Conservation (phyloP, 2,113 vertebrate genomes). For the Gymnarchus niloticus region DNA sequence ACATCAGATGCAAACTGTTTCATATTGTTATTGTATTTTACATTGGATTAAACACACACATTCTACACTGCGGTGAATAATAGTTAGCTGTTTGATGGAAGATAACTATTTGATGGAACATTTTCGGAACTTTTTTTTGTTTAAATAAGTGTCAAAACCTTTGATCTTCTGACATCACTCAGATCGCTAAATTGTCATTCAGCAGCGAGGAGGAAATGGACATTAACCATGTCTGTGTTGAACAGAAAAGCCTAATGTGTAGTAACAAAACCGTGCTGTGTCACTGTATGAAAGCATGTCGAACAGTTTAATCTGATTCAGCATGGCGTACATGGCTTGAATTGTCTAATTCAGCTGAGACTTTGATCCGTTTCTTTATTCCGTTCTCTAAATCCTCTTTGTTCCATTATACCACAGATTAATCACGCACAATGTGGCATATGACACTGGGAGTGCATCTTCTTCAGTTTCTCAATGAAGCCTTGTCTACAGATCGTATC, state of each 20-base stretch:
- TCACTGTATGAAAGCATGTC: slow-evolving; percentile 6
- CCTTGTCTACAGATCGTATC: background rate
- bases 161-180: slow-evolving; percentile 8
- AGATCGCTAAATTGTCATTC: background rate
- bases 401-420: slow-evolving; percentile 15
- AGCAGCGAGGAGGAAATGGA: background rate
- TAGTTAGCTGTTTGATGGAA: background rate
- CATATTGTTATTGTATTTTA: background rate
- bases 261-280: background rate
- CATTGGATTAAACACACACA: background rate
- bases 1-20: background rate
- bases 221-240: background rate
- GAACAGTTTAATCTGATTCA: slow-evolving; percentile 7
- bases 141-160: background rate
- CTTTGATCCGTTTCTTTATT: slow-evolving; percentile 3
- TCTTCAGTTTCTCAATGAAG: background rate
- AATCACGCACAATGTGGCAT: slow-evolving; percentile 13
- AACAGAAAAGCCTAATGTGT: background rate
- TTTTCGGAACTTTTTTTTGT: background rate
- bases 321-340: background rate
- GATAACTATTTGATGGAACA: background rate
- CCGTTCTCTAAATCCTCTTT: slow-evolving; percentile 15
- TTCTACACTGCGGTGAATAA: background rate
- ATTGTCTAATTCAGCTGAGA: background rate
- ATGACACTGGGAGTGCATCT: background rate